phyloP scores from a whole-genome alignment of 2,113 vertebrate genomes.

The Bubo scandiacus region DNA sequence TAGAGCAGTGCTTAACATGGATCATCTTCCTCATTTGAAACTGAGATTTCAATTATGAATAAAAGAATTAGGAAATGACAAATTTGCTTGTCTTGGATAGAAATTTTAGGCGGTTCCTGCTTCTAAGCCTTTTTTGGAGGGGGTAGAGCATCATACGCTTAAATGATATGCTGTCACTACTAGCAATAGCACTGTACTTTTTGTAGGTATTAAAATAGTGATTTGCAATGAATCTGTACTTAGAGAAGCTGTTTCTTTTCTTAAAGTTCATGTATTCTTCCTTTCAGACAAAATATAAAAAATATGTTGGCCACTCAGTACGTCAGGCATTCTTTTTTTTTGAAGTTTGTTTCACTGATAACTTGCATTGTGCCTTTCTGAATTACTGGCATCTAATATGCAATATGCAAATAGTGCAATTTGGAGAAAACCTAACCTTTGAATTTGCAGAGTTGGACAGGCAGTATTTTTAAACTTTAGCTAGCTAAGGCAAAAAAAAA shows the following conservation, averaged over 20 bases:
- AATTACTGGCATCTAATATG: neutral
- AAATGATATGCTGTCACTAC: neutral
- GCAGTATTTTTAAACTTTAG: constrained; percentile 42
- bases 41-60: constrained; percentile 19
- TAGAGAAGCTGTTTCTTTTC: neutral
- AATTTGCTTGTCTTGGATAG: neutral
- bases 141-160: neutral
- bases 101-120: neutral
- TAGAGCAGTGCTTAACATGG: neutral
- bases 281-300: neutral
- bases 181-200: neutral
- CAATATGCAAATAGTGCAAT: neutral
- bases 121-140: neutral
- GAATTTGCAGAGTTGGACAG: neutral
- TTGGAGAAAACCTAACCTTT: constrained; percentile 22
- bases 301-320: neutral
- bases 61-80: constrained; percentile 28
- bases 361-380: neutral
- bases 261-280: neutral
- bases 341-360: neutral
- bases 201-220: neutral
- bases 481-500: neutral
- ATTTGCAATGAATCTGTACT: neutral
- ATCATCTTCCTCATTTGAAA: constrained; percentile 15
- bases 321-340: neutral